phyloP scores from a whole-genome alignment of 2,888 invertebrate genomes.

The Stenodera caucasica region DNA sequence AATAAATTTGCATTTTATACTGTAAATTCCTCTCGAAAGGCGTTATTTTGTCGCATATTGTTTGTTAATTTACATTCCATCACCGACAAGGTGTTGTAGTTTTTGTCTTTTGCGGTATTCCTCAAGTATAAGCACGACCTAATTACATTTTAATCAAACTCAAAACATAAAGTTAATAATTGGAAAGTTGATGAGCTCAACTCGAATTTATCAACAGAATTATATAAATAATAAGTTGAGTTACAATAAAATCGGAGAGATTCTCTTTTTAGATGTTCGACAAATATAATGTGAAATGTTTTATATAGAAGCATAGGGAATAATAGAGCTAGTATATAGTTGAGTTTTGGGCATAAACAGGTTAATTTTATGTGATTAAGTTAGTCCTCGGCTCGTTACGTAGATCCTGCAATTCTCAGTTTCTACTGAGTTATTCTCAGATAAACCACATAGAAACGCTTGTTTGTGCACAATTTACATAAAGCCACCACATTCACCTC shows the following conservation, averaged over 20 bases:
- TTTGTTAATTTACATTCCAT: too few species aligned
- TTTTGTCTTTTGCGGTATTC: too few species aligned
- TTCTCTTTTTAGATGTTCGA: constrained; percentile 2
- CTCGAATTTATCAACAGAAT: too few species aligned
- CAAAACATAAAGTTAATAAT: too few species aligned
- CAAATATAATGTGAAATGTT: constrained; percentile 6
- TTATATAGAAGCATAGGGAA: constrained; percentile 8
- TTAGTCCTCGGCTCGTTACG: constrained; percentile 46
- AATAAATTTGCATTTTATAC: too few species aligned
- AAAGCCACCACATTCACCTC: constrained; percentile 42
- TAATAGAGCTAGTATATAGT: constrained; percentile 25
- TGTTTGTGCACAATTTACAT: constrained; percentile 46
- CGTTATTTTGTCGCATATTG: too few species aligned
- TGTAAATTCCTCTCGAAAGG: too few species aligned
- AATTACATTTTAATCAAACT: too few species aligned
- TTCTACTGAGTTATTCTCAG: constrained; percentile 40
- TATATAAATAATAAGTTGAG: too few species aligned
- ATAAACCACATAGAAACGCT: constrained; percentile 39
- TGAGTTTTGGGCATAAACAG: constrained; percentile 31
- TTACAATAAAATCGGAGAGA: too few species aligned
- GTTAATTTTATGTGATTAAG: constrained; percentile 39
- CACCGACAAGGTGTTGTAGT: too few species aligned
- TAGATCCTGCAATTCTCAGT: constrained; percentile 42
- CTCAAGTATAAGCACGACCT: too few species aligned
- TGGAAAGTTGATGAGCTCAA: background rate